These are phyloP conservation scores for Ferdinandea cuprea DNA, from an alignment of 2,888 invertebrate species.

Conservation along the genomic window DNA sequence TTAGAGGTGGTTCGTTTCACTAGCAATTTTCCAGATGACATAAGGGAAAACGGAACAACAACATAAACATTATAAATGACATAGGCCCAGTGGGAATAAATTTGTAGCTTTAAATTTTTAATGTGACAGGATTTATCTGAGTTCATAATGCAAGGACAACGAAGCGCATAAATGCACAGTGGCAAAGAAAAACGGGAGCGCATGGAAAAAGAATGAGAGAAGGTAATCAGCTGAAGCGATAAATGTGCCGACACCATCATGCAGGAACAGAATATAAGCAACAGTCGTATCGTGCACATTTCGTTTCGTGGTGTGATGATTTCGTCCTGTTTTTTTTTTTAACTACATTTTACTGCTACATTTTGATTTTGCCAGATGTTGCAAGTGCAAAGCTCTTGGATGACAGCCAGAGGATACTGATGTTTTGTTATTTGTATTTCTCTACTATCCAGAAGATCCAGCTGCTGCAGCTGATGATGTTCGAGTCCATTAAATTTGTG, in stretches of 20 bases:
- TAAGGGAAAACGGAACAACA: slow-evolving; percentile 33
- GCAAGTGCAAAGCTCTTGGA: slow-evolving; percentile 50
- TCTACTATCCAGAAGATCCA: too few species aligned
- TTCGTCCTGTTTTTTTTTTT: slow-evolving; percentile 10
- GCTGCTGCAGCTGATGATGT: slow-evolving; percentile 41
- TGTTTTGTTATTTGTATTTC: slow-evolving; percentile 20
- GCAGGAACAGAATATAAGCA: too few species aligned
- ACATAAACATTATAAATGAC: not conserved
- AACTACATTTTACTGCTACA: not conserved
- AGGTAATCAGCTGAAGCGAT: slow-evolving; percentile 65
- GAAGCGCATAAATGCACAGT: slow-evolving; percentile 1
- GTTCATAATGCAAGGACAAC: slow-evolving; percentile 21
- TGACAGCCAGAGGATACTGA: slow-evolving; percentile 53
- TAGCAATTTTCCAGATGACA: slow-evolving; percentile 61
- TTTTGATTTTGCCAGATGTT: slow-evolving; percentile 48
- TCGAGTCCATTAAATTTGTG: slow-evolving; percentile 50
- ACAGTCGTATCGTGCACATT: slow-evolving; percentile 44
- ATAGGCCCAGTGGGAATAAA: slow-evolving; percentile 22
- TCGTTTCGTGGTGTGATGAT: slow-evolving; percentile 39
- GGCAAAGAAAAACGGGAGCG: not conserved
- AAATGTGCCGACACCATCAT: slow-evolving; percentile 50
- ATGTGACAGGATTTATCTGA: slow-evolving; percentile 42
- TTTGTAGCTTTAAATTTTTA: slow-evolving; percentile 49
- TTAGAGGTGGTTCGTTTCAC: slow-evolving; percentile 20
- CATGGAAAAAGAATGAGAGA: slow-evolving; percentile 16